Evolutionary conservation across 2,113 vertebrate species (phyloP), one percentile per base, ranked within the genome.

Genomic region (Macquaria australasica): DNA sequence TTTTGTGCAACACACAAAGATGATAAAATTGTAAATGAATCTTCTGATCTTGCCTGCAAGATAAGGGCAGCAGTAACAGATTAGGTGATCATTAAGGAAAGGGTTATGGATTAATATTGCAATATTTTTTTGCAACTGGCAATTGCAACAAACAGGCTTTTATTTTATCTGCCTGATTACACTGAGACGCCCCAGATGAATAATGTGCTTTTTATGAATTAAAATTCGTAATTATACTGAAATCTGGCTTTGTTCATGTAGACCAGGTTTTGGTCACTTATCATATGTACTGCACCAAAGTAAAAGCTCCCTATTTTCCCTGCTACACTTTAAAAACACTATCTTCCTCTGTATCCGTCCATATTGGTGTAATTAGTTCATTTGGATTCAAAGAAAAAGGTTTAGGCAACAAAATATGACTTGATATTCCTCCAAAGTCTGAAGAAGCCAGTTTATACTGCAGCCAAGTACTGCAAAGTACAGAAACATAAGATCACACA

Each of bases 1-100:
- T 76, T 86, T 64, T 74, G 53, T 86, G 58, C 58, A 84, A 16
- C 45, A 60, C 25, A 62, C 43, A 77, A 70, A 62, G 16, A 77
- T 55, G 18, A 70, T 73, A 28, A 73, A 84, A 62, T 37, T 2
- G 0, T 58, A 31, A 90, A 81, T 31, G 81, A 66, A 79, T 79
- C 70, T 48, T 79, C 31, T 63, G 10, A 85, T 83, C 63, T 37
- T 41, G 59, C 67, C 79, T 63, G 51, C 64, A 21, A 71, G 77
- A 69, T 69, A 63, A 58, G 3, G 28, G 21, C 58, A 53, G 77
- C 62, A 66, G 67, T 55, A 73, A 72, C 5, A 6, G 82, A 70
- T 84, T 51, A 23, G 59, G 31, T 12, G 58, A 74, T 66, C 45
- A 77, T 50, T 72, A 74, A 62, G 67, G 20, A 64, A n/a, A 69